A percentile compares a stretch with the other conserved stretches of the same genome.
Evolutionary conservation across 2,113 vertebrate species (phyloP).

Genomic region (Melanostigma gelatinosum): DNA sequence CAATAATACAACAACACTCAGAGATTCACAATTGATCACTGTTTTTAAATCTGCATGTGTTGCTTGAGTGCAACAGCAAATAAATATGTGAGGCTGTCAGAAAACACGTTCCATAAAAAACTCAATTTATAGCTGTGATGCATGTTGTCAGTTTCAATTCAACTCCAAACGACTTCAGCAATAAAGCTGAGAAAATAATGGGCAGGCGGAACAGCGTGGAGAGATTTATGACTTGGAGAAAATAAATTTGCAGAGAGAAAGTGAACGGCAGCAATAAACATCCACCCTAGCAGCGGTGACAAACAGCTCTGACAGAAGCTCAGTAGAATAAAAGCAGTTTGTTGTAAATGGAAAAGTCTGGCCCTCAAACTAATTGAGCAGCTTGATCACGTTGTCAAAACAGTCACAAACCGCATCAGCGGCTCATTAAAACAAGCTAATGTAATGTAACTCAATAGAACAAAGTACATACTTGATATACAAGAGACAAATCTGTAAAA

Average conservation of each 20-base stretch:
- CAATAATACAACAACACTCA: background rate
- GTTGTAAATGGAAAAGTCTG: constrained; percentile 40
- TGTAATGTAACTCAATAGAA: background rate
- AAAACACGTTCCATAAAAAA: constrained; percentile 39
- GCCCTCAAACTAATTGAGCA: constrained; percentile 38
- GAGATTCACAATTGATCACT: background rate
- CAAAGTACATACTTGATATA: background rate
- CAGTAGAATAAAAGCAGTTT: constrained; percentile 37
- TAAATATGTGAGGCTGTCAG: constrained; percentile 1
- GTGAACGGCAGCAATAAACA: constrained; percentile 24
- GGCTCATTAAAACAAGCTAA: constrained; percentile 53
- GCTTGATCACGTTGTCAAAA: constrained; percentile 54
- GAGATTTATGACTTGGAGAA: constrained; percentile 43
- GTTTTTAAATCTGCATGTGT: background rate
- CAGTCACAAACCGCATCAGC: constrained; percentile 10
- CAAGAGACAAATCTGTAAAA: background rate
- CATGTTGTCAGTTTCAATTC: constrained; percentile 37
- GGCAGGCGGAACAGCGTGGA: constrained; percentile 18
- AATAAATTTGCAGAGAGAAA: constrained; percentile 54
- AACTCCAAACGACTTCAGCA: constrained; percentile 19
- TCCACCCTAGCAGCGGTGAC: constrained; percentile 17
- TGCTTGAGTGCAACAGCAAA: background rate
- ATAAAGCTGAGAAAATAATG: constrained; percentile 52
- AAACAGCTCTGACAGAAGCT: constrained; percentile 23
- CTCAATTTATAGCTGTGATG: constrained; percentile 38